Conservation (phyloP, 2,113 vertebrate species). For the Galbula dea region DNA sequence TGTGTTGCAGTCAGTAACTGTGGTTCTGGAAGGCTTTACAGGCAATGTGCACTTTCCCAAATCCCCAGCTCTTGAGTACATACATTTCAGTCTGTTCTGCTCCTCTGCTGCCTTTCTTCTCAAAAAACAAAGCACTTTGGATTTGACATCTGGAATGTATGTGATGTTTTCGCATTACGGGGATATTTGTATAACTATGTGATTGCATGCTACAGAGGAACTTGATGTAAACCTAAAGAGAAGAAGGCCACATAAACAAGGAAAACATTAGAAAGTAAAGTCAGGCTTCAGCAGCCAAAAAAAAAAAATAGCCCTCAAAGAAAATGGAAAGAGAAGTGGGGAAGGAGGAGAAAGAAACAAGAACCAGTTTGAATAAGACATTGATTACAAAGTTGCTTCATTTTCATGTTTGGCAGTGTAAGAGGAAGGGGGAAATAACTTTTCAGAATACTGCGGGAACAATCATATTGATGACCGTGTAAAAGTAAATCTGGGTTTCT, state of each 20-base stretch:
- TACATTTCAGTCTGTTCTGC: background rate
- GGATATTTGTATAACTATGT: background rate
- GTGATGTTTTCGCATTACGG: background rate
- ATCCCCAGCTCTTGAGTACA: background rate
- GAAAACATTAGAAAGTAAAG: background rate
- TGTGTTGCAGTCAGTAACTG: background rate
- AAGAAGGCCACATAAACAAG: background rate
- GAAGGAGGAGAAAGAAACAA: background rate
- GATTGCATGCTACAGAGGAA: background rate
- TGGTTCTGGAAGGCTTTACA: background rate
- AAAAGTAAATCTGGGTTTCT: background rate
- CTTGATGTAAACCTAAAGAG: background rate
- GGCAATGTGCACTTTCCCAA: background rate
- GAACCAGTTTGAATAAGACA: background rate
- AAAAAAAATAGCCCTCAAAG: background rate
- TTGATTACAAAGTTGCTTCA: background rate
- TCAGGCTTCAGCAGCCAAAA: background rate
- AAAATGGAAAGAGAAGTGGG: background rate
- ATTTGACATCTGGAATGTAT: background rate
- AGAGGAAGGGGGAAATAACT: background rate
- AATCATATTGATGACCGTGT: conserved; percentile 1
- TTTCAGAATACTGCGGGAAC: background rate
- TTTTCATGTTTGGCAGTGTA: background rate
- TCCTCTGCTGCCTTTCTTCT: background rate
- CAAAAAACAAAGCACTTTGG: background rate